Base-by-base conservation (phyloP, 1,140 invertebrate genomes). In the Asbolus verrucosus region DNA sequence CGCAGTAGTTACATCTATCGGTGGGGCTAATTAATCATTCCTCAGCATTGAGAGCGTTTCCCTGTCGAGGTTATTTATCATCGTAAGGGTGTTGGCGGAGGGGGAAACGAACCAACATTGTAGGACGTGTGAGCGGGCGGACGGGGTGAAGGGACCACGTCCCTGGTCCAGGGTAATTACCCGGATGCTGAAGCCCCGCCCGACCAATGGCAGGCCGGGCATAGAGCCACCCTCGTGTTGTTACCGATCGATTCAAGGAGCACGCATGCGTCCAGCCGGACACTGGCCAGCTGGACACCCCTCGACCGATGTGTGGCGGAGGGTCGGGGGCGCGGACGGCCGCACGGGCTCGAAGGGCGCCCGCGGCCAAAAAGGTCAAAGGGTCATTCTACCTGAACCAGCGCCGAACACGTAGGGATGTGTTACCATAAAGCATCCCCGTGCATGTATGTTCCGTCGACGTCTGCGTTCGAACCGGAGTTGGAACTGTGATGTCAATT, bases 11-110 rank as follows among this genome's bases (percentile, higher is more conserved):
- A n/a, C 8, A 54, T 54, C 46, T 54, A 54, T 54, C 21, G 46
- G 46, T 14, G 46, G 46, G 2, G 73, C 78, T 79, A 80, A 80
- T 80, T 80, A 80, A 80, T 80, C 78, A 80, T 80, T 77, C 74
- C 74, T 76, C 73, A 74, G 76, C 75, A 79, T 77, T 79, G 78
- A 80, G 77, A 79, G 78, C 78, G 73, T 79, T 79, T 79, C 76
- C 76, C 77, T 78, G 75, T 76, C 71, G 75, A 59, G 73, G 75
- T 76, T 75, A 75, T 76, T 76, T 76, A 77, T 78, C 77, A 77
- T 76, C 70, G 66, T 61, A 46, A 41, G 68, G 61, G 73, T 62
- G 54, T 38, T 33, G 27, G 59, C 11, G 30, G 65, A 54, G 33
- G 41, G 27, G 18, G 41, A 21, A 31, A 41, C 38, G 50, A 13